Evolutionary conservation across 1,140 invertebrate genomes (phyloP).

Genomic region (Trichogramma pretiosum): DNA sequence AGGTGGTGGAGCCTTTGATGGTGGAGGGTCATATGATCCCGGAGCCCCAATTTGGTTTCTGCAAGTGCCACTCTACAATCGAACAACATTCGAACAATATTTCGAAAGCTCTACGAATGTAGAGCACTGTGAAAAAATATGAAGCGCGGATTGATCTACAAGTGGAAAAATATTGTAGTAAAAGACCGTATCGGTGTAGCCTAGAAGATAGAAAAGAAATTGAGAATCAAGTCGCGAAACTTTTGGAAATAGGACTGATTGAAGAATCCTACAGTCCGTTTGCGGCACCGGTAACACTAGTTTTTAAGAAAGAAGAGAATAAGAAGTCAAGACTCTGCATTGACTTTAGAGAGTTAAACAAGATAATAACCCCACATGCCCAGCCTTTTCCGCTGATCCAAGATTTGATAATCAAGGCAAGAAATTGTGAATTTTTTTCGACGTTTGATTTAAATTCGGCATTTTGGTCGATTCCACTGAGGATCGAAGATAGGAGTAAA

Average conservation of each 20-base stretch:
- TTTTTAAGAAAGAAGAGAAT: too few relatives aligned
- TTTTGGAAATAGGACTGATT: background rate
- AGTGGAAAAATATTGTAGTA: constrained; percentile 5
- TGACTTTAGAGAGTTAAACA: too few relatives aligned
- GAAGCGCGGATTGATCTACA: constrained; percentile 15
- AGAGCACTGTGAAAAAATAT: constrained; percentile 13
- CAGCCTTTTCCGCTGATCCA: constrained; percentile 7
- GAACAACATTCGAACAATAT: too few relatives aligned
- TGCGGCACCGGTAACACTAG: background rate
- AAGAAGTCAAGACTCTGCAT: background rate
- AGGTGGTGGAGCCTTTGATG: too few relatives aligned
- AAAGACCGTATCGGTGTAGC: background rate
- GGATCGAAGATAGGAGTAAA: background rate
- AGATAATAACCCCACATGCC: background rate
- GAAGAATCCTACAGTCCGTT: constrained; percentile 4
- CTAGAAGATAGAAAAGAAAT: constrained; percentile 8
- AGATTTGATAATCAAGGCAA: too few relatives aligned
- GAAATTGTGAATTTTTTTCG: background rate
- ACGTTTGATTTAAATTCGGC: background rate
- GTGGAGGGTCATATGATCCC: too few relatives aligned
- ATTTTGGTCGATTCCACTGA: background rate
- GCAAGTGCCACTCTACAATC: too few relatives aligned
- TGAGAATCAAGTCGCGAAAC: background rate
- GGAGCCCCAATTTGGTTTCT: too few relatives aligned
- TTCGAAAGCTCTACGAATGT: too few relatives aligned